Evolutionary conservation across 2,888 invertebrate genomes (phyloP).

Genomic region (Masnerella sp.): DNA sequence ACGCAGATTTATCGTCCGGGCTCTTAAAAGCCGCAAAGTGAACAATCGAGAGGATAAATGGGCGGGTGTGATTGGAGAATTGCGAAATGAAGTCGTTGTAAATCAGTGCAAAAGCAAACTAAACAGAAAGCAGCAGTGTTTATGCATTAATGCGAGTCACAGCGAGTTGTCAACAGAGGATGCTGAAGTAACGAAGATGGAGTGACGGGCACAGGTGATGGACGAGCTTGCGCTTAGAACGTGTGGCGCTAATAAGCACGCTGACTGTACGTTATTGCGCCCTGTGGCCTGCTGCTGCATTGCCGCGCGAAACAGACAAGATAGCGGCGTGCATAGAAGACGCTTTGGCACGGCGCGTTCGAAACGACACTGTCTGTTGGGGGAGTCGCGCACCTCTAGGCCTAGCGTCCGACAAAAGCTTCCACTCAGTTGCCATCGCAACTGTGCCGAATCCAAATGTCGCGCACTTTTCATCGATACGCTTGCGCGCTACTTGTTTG

Average conservation of each 20-base stretch:
- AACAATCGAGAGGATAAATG: conserved; percentile 1
- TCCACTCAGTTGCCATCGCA: conserved; percentile 56
- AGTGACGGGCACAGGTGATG: conserved; percentile 63
- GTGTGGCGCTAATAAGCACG: conserved; percentile 54
- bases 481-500: conserved; percentile 45
- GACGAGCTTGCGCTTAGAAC: conserved; percentile 36
- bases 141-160: conserved; percentile 54
- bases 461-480: conserved; percentile 58
- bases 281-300: conserved; percentile 38
- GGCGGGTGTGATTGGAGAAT: conserved; percentile 23
- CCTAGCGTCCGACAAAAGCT: conserved; percentile 31
- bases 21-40: too few relatives aligned
- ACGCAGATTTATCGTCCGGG: too few relatives aligned
- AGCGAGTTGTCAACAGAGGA: conserved; percentile 54
- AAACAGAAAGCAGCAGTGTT: conserved; percentile 48
- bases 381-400: conserved; percentile 16
- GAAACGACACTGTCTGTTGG: conserved; percentile 41
- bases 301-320: conserved; percentile 49
- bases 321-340: conserved; percentile 26
- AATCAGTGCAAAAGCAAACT: conserved; percentile 29
- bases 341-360: conserved; percentile 44
- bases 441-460: conserved; percentile 58
- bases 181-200: conserved; percentile 55
- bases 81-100: conserved; percentile 18
- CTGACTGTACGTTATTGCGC: conserved; percentile 52